Evolutionary conservation across 2,113 vertebrate species (phyloP).

Genomic region (Panurus biarmicus): DNA sequence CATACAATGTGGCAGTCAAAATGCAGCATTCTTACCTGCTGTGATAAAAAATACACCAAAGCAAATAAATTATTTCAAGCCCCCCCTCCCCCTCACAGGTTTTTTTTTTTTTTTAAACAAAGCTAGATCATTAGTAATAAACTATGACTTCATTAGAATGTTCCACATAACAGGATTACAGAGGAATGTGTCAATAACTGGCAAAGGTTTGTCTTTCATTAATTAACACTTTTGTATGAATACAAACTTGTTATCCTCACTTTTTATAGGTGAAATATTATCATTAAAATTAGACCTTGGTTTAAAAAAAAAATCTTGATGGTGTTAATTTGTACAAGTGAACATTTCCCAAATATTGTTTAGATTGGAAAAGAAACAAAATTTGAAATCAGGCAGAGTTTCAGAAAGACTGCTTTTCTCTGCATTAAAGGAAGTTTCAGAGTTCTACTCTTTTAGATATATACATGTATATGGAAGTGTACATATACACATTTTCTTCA

Average conservation of each 20-base stretch:
- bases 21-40: slow-evolving; percentile 76
- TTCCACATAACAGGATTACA: slow-evolving; percentile 76
- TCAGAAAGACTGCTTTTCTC: not conserved
- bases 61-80: slow-evolving; percentile 81
- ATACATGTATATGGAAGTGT: accelerated
- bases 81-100: not conserved
- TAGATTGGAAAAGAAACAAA: not conserved
- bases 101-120: slow-evolving; percentile 63
- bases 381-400: not conserved
- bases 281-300: slow-evolving; percentile 65
- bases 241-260: slow-evolving; percentile 76
- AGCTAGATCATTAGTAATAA: slow-evolving; percentile 69
- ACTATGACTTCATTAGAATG: slow-evolving; percentile 73
- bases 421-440: not conserved
- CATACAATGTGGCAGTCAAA: slow-evolving; percentile 67
- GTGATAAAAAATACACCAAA: slow-evolving; percentile 75
- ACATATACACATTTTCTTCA: not conserved
- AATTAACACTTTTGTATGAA: slow-evolving; percentile 88
- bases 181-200: slow-evolving; percentile 76
- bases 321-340: slow-evolving; percentile 69
- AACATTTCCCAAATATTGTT: slow-evolving; percentile 46
- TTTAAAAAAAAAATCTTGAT: slow-evolving; percentile 51
- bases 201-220: slow-evolving; percentile 82
- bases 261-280: slow-evolving; percentile 78
- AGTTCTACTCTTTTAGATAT: not conserved